A percentile compares a stretch with the other conserved stretches of the same genome.
phyloP scores from a whole-genome alignment of 2,113 vertebrate species.

The Sapayoa aenigma region DNA sequence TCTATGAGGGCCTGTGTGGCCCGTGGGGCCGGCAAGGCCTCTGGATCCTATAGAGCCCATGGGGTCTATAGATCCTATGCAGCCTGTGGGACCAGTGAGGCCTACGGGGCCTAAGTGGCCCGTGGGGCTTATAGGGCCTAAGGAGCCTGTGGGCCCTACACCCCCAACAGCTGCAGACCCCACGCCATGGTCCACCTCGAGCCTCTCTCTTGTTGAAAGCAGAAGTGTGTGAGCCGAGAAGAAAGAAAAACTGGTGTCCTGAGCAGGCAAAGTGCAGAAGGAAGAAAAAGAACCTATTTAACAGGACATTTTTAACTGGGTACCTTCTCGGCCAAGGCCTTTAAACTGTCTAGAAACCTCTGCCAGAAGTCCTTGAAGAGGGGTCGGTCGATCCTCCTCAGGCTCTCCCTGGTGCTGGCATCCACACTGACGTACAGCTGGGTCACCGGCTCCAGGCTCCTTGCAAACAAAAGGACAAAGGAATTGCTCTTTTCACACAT shows the following conservation, averaged over 20 bases:
- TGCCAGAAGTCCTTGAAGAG: slow-evolving; percentile 98
- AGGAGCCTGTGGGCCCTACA: too few relatives aligned
- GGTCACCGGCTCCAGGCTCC: slow-evolving; percentile 88
- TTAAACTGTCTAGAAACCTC: slow-evolving; percentile 90
- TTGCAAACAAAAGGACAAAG: slow-evolving; percentile 38
- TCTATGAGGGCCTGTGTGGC: too few relatives aligned
- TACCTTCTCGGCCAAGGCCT: slow-evolving; percentile 94
- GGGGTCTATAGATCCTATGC: too few relatives aligned
- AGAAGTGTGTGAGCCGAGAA: background rate
- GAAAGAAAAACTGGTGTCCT: background rate
- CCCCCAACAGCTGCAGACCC: background rate
- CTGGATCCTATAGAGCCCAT: too few relatives aligned
- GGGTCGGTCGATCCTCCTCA: slow-evolving; percentile 92
- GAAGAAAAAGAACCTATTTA: background rate
- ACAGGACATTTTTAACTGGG: background rate
- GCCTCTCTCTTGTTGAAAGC: background rate
- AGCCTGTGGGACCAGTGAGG: too few relatives aligned
- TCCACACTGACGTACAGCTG: slow-evolving; percentile 96
- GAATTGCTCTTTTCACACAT: background rate
- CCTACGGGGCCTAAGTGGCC: too few relatives aligned
- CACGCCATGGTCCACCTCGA: background rate
- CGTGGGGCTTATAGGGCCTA: too few relatives aligned
- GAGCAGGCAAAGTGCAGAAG: background rate
- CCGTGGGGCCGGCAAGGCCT: too few relatives aligned
- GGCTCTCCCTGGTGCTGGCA: slow-evolving; percentile 90